These are phyloP conservation scores for Hycleus cichorii DNA, from an alignment of 1,140 invertebrate species.

Conservation along the genomic window DNA sequence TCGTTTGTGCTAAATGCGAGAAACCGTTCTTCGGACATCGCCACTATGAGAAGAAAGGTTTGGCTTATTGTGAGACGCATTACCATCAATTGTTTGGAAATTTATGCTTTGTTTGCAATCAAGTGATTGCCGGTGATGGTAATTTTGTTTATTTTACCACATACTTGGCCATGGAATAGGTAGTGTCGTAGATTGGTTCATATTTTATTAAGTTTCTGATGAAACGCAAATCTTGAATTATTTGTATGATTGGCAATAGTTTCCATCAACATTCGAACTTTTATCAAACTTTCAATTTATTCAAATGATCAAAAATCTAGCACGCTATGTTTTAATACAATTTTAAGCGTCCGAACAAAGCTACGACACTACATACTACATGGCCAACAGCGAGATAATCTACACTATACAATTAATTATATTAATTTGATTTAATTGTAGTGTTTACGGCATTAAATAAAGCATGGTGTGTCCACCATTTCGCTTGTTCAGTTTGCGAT, in stretches of 20 bases:
- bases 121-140: slow-evolving; percentile 97
- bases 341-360: too few relatives aligned
- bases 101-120: slow-evolving; percentile 97
- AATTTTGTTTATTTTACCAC: slow-evolving; percentile 37
- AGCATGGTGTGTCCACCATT: slow-evolving; percentile 99
- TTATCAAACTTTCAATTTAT: too few relatives aligned
- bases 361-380: too few relatives aligned
- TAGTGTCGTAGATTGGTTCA: too few relatives aligned
- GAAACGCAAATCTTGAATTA: too few relatives aligned
- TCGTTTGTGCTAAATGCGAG: slow-evolving; percentile 99
- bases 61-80: slow-evolving; percentile 98
- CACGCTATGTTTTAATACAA: too few relatives aligned
- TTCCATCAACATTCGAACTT: too few relatives aligned
- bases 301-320: too few relatives aligned
- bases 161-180: too few relatives aligned
- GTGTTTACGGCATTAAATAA: slow-evolving; percentile 98
- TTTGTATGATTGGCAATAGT: too few relatives aligned
- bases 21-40: slow-evolving; percentile 98
- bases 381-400: too few relatives aligned
- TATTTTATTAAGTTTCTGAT: too few relatives aligned
- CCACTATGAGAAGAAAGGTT: slow-evolving; percentile 97
- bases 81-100: slow-evolving; percentile 99
- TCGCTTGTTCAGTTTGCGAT: slow-evolving; percentile 97
- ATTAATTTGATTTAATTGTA: slow-evolving; percentile 43
- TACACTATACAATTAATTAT: background rate